phyloP scores from a whole-genome alignment of 2,113 vertebrate genomes.

The Sturnira hondurensis region DNA sequence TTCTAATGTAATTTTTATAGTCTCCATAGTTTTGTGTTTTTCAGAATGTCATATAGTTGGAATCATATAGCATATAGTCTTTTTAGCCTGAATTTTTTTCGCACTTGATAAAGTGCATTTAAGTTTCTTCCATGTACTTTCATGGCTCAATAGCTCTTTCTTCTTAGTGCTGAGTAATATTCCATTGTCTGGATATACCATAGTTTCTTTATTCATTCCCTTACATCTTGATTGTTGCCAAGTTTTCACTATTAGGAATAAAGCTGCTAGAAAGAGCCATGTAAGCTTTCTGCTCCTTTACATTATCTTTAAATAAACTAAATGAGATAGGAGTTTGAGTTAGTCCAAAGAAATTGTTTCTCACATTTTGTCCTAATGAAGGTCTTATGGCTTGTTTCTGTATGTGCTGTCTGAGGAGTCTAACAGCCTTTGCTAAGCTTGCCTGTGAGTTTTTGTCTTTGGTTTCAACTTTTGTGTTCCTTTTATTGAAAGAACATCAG shows the following conservation, averaged over 20 bases:
- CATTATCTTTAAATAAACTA: not conserved
- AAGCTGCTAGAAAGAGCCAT: not conserved
- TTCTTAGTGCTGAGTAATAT: not conserved
- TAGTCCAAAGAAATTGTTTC: not conserved
- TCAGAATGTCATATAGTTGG: not conserved
- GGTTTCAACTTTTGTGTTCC: not conserved
- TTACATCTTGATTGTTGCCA: not conserved
- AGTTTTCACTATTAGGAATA: not conserved
- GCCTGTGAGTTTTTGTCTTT: not conserved
- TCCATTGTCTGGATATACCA: not conserved
- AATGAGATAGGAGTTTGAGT: not conserved
- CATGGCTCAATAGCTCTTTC: not conserved
- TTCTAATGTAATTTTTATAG: not conserved
- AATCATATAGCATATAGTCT: not conserved
- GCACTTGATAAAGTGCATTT: not conserved
- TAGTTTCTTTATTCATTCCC: not conserved
- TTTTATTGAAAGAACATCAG: not conserved
- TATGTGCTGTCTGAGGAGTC: not conserved
- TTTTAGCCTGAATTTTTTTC: not conserved
- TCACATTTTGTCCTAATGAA: not conserved
- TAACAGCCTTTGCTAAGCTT: not conserved
- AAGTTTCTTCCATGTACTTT: not conserved
- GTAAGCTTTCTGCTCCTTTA: not conserved
- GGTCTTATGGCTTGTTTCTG: not conserved
- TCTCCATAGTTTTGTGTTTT: not conserved